A percentile compares a stretch with the other conserved stretches of the same genome.
phyloP scores from a whole-genome alignment of 2,888 invertebrate species.

The Scaptomyza reducta region DNA sequence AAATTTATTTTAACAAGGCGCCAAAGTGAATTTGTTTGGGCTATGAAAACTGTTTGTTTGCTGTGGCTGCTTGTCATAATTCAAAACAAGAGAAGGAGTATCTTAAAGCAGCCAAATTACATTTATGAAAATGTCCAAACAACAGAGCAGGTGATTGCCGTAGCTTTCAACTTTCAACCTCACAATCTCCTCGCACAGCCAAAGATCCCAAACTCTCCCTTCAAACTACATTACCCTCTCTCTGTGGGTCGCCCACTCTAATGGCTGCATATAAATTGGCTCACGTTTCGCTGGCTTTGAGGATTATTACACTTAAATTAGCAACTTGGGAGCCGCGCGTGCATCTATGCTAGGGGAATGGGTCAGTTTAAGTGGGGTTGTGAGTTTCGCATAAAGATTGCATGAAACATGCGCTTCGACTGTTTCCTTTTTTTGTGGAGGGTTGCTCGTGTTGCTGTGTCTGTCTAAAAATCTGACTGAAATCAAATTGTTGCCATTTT shows the following conservation, averaged over 20 bases:
- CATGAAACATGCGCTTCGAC: slow-evolving; percentile 84
- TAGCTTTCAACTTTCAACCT: slow-evolving; percentile 20
- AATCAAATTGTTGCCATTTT: slow-evolving; percentile 80
- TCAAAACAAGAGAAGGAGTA: slow-evolving; percentile 22
- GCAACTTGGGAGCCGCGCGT: slow-evolving; percentile 81
- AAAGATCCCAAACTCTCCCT: neutral
- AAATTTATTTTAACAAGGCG: slow-evolving; percentile 69
- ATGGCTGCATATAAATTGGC: slow-evolving; percentile 82
- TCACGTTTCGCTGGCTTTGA: slow-evolving; percentile 79
- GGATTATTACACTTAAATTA: slow-evolving; percentile 82
- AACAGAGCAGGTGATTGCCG: slow-evolving; percentile 49
- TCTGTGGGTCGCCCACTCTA: slow-evolving; percentile 15
- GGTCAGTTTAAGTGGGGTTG: slow-evolving; percentile 12
- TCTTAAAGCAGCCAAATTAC: slow-evolving; percentile 29
- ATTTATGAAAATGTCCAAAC: slow-evolving; percentile 36
- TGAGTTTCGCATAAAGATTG: slow-evolving; percentile 41
- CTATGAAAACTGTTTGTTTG: slow-evolving; percentile 42
- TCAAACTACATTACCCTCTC: neutral
- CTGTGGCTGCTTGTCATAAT: slow-evolving; percentile 50
- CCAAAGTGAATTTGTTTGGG: neutral
- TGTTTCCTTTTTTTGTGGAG: neutral
- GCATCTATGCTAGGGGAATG: slow-evolving; percentile 44
- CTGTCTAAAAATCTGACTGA: slow-evolving; percentile 72
- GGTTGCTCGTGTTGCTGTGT: slow-evolving; percentile 34
- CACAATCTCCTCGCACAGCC: neutral